A percentile compares a stretch with the other conserved stretches of the same genome.
Evolutionary conservation across 2,797 vertebrate species (phyloP).

Genomic region (Chanos chanos): DNA sequence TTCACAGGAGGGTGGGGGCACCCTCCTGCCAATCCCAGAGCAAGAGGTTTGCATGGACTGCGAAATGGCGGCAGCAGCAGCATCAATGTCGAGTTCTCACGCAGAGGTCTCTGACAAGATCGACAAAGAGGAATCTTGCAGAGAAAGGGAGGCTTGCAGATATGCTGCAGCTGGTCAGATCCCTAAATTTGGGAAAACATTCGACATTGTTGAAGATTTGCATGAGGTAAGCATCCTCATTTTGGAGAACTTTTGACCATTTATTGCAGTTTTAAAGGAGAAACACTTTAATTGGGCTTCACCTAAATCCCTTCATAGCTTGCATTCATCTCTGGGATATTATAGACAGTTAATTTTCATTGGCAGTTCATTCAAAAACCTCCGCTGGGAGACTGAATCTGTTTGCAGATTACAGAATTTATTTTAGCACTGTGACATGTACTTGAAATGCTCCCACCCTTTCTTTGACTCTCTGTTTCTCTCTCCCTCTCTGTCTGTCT

Average conservation of each 20-base stretch:
- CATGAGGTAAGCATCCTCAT: conserved; percentile 76
- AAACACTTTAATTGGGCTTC: too few relatives aligned
- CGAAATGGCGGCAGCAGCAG: conserved; percentile 68
- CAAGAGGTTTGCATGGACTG: conserved; percentile 85
- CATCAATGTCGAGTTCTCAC: conserved; percentile 65
- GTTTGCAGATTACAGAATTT: too few relatives aligned
- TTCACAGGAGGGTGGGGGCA: conserved; percentile 89
- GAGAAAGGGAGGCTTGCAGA: conserved; percentile 74
- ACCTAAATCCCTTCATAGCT: too few relatives aligned
- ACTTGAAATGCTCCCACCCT: too few relatives aligned
- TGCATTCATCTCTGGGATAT: too few relatives aligned
- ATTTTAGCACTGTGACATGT: too few relatives aligned
- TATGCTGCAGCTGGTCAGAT: conserved; percentile 76
- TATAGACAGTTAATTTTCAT: too few relatives aligned
- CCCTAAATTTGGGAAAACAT: conserved; percentile 78
- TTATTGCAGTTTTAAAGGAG: too few relatives aligned
- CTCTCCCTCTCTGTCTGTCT: conserved; percentile 4
- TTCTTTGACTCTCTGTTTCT: background rate
- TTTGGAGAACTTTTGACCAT: too few relatives aligned
- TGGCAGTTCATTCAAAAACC: too few relatives aligned
- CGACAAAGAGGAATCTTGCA: conserved; percentile 76
- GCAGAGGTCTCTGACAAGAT: conserved; percentile 73
- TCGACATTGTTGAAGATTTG: conserved; percentile 76
- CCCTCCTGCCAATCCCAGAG: conserved; percentile 76
- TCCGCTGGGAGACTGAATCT: too few relatives aligned